Conservation (phyloP, 1,140 invertebrate genomes). For the Trichomalopsis sarcophagae region DNA sequence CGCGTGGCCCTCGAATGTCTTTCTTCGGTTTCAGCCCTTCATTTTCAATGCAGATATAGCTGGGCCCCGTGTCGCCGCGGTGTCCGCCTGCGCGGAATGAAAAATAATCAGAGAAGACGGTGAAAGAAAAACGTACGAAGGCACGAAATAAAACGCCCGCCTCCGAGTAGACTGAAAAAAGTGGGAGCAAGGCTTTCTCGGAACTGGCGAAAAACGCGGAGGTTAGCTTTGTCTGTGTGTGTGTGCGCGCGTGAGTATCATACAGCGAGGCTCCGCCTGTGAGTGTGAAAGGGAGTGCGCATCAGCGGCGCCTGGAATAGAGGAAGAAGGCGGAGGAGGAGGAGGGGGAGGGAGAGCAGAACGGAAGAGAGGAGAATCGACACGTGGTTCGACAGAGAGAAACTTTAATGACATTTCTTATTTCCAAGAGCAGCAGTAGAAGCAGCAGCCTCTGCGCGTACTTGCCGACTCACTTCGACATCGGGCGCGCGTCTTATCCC, state of each 20-base stretch:
- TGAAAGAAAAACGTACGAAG: background rate
- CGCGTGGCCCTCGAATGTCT: background rate
- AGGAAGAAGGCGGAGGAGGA: background rate
- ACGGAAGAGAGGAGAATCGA: slow-evolving; percentile 55
- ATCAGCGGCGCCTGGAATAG: background rate
- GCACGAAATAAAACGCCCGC: background rate
- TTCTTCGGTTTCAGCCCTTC: slow-evolving; percentile 23
- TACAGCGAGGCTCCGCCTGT: too few relatives aligned
- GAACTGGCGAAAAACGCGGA: background rate
- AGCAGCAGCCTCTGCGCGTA: slow-evolving; percentile 41
- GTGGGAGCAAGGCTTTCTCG: background rate
- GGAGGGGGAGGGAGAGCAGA: slow-evolving; percentile 25
- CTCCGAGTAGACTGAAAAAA: background rate
- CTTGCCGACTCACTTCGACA: slow-evolving; percentile 47
- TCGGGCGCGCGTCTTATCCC: slow-evolving; percentile 47
- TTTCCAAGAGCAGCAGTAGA: slow-evolving; percentile 51
- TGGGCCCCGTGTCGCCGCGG: background rate
- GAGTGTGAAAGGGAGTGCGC: too few relatives aligned
- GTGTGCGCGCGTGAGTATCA: too few relatives aligned
- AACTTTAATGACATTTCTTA: slow-evolving; percentile 66
- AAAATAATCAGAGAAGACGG: slow-evolving; percentile 58
- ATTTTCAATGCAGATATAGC: slow-evolving; percentile 60
- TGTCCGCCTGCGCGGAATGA: slow-evolving; percentile 52
- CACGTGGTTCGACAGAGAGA: slow-evolving; percentile 54
- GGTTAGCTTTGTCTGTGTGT: background rate